phyloP scores from a whole-genome alignment of 2,888 invertebrate genomes.

The Cheilosia pagana region DNA sequence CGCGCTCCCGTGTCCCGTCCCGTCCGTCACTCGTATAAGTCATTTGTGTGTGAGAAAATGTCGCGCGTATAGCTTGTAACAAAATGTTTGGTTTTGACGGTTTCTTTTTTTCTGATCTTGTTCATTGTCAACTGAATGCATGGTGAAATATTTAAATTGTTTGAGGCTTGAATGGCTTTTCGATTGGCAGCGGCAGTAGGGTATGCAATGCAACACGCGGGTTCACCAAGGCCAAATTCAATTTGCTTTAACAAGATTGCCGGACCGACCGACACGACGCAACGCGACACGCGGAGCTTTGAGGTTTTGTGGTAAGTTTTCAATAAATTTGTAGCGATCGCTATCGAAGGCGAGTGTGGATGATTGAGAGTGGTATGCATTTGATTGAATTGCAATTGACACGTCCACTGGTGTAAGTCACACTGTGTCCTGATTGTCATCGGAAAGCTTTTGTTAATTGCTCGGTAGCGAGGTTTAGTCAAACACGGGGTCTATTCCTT shows the following conservation, averaged over 20 bases:
- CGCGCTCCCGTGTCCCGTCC: constrained; percentile 61
- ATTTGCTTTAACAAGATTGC: constrained; percentile 67
- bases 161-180: constrained; percentile 48
- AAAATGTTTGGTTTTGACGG: constrained; percentile 30
- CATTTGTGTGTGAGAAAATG: constrained; percentile 71
- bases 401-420: constrained; percentile 45
- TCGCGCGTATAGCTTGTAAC: constrained; percentile 38
- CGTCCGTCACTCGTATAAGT: constrained; percentile 50
- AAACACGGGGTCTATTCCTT: too few species aligned
- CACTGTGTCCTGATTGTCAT: not conserved
- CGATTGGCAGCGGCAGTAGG: constrained; percentile 58
- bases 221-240: constrained; percentile 63
- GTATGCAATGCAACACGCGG: constrained; percentile 31
- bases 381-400: constrained; percentile 44
- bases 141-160: constrained; percentile 67
- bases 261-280: constrained; percentile 2
- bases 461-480: too few species aligned
- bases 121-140: constrained; percentile 43
- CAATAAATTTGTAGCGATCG: constrained; percentile 67
- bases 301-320: constrained; percentile 34
- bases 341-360: constrained; percentile 43
- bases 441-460: not conserved
- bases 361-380: constrained; percentile 21
- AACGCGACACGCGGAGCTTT: constrained; percentile 27
- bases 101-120: constrained; percentile 27